Evolutionary conservation across 2,888 invertebrate genomes (phyloP), one percentile per base, ranked within the genome.

Genomic region (Ephialtes manifestator): DNA sequence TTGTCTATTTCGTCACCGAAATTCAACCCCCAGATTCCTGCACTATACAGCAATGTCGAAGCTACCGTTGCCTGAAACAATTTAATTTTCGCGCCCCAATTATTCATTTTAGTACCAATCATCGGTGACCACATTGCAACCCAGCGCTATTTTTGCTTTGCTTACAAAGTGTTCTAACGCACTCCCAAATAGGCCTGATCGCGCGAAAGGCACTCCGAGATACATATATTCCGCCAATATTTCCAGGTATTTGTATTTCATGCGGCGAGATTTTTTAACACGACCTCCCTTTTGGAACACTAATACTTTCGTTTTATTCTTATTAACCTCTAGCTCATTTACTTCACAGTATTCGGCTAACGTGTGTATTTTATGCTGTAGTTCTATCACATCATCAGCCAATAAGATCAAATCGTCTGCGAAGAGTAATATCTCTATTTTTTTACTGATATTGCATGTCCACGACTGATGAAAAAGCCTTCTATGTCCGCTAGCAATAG

Each of bases 351-450:
- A 68, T 15, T 13, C 13, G 31, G 46, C 74, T 1, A 81, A 31
- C 15, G 70, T 75, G 8, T 39, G n/a, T 39, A 76, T 39, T 31
- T 75, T 75, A 3, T 68, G 48, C 58, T 75, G 43, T 15, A 82
- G 20, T 2, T 76, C 71, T 10, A 63, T 3, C 13, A 70, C 51
- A 10, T 75, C 18, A 31, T n/a, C 18, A 20, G 76, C 68, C 11
- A 76, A 3, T 20, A 82, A 70, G 1, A 76, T 63, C 0, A 78
- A 5, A 24, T 77, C 83, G 4, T 83, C 83, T 0, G 83, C 77
- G n/a, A 77, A 72, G 0, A 83, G 46, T 2, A 83, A 20, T 3
- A 83, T 31, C 11, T 63, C 15, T n/a, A 76, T 51, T 13, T 60
- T 68, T 13, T 68, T 20, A 0, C n/a, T 18, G 15, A 79, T 65